Base-by-base conservation (phyloP, 1,140 invertebrate species). In the Ceratina australensis region DNA sequence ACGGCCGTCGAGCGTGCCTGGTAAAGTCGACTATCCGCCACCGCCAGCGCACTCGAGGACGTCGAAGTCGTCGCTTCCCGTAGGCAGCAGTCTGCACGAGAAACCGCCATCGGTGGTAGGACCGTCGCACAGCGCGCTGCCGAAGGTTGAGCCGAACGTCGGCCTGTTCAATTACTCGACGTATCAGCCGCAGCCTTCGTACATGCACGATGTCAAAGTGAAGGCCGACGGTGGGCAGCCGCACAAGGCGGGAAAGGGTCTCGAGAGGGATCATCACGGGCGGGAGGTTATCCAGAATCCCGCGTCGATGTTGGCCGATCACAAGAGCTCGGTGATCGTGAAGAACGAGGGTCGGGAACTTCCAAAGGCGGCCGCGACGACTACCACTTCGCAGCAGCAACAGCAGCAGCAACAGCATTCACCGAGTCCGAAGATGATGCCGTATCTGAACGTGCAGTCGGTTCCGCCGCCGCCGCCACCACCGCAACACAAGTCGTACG, bases 241-340 rank as follows among this genome's bases (percentile, higher is more conserved):
- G 61, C 86, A 91, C 80, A 91, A 89, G 77, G 80, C 87, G 64
- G 86, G 83, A 16, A 88, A 90, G 2, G 88, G 89, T n/a, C 87
- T 90, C 60, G 93, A 93, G 16, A 88, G 92, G 72, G 93, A 94
- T 33, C 91, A 90, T 57, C 91, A 91, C n/a, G 87, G 85, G 10
- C 92, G 93, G 84, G 94, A 94, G 76, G 91, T 94, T 22, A 88
- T 94, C 42, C 93, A 94, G 42, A 95, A 94, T 78, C 94, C 94
- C 18, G 94, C 94, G 64, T 93, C 93, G 10, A 84, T 95, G 3
- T 90, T 95, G 65, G 93, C 93, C 82, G 95, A 96, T 90, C 91
- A 94, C 79, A 96, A 96, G 85, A 96, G 94, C 87, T 95, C 95
- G 87, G 95, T 96, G 82, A 96, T 96, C 89, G 95, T 96, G 24